Conservation (phyloP, 2,888 invertebrate species). For the Cryptocheilus praepositus region DNA sequence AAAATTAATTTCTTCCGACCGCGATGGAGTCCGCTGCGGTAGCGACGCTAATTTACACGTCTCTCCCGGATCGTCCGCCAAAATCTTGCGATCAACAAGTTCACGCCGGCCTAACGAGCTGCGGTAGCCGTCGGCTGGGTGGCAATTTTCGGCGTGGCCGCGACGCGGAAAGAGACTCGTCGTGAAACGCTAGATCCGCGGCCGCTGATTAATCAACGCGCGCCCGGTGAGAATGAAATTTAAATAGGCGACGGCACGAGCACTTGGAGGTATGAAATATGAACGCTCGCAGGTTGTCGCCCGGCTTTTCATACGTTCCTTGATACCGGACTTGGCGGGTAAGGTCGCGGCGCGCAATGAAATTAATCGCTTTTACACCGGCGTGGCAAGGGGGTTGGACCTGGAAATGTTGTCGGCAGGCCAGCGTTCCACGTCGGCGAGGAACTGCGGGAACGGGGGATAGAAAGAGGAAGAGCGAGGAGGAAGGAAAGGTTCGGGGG, state of each 20-base stretch:
- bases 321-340: conserved; percentile 28
- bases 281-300: conserved; percentile 37
- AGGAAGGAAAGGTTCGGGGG: conserved; percentile 11
- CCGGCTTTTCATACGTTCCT: conserved; percentile 37
- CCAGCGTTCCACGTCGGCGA: conserved; percentile 12
- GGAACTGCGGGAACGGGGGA: background rate
- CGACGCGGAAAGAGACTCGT: too few species aligned
- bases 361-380: conserved; percentile 57
- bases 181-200: conserved; percentile 14
- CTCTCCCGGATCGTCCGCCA: too few species aligned
- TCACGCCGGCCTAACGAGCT: too few species aligned
- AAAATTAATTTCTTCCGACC: conserved; percentile 10
- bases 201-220: conserved; percentile 32
- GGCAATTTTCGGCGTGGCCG: too few species aligned
- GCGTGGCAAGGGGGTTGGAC: conserved; percentile 49
- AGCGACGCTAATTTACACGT: conserved; percentile 3
- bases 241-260: conserved; percentile 22
- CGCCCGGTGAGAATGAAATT: conserved; percentile 27
- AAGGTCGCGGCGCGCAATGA: conserved; percentile 23
- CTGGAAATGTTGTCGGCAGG: conserved; percentile 34
- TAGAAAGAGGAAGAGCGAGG: conserved; percentile 31
- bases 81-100: too few species aligned
- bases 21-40: conserved; percentile 15
- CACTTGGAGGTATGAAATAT: conserved; percentile 39
- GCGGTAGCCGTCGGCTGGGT: too few species aligned